Base-by-base conservation (phyloP, 1,140 invertebrate species). In the Meloidogyne chitwoodi region DNA sequence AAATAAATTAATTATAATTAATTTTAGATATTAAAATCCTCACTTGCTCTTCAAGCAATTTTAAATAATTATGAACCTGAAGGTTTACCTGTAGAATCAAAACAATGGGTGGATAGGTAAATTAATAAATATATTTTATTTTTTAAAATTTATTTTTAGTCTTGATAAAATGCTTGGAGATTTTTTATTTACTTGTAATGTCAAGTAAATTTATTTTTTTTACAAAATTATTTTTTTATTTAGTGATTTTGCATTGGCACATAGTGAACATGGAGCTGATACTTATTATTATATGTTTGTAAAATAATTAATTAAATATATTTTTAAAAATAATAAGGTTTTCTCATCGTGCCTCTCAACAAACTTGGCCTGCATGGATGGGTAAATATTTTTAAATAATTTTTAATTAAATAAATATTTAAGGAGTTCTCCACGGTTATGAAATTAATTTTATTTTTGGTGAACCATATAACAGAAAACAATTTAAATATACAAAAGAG, bases 361-460 rank as follows among this genome's bases (percentile, higher is more conserved):
- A 93, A 86, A 92, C 92, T 0, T 98, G 95, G 95, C 95, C 94
- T 0, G 91, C 91, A 62, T 98, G 95, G 95, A 94, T 94, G 77
- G 95, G 95, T 10, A 93, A 94, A 31, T 31, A 31, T 29, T 16
- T 27, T 48, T n/a, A 24, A 71, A 48, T 24, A 6, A 76, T 27
- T 31, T 2, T 41, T 48, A n/a, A 19, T 5, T 31, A 31, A n/a
- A n/a, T n/a, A n/a, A n/a, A 48, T 29, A n/a, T 72, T 29, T 62
- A 79, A 27, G 79, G 22, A n/a, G 74, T 74, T 22, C 63, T 80
- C 22, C 95, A 97, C 87, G 95, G 92, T 0, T 94, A 97, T 88
- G 95, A 98, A 88, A 96, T 98, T 77, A 93, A 91, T 84, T 98
- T 94, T 88, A 91, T 96, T 29, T 96, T 96, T 88, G 94, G 95